Evolutionary conservation across 2,113 vertebrate species (phyloP), one percentile per base, ranked within the genome.

Genomic region (Mesoclemmys tuberculata): DNA sequence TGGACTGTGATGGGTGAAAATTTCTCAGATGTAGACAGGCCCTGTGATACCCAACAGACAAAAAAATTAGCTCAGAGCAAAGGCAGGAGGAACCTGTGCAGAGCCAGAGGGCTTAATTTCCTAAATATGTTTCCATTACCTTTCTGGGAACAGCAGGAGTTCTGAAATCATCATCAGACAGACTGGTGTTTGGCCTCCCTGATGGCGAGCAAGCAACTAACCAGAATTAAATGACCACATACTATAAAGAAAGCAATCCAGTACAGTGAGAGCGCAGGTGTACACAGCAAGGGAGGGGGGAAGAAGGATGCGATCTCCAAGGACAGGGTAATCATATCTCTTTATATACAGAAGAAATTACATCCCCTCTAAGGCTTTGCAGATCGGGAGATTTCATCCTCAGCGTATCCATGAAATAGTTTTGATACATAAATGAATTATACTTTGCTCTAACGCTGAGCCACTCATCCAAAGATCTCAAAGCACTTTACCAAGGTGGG

Each of bases 121-220:
- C 29, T 24, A 6, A 0, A 0, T 35, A 61, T 38, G 31, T 51
- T 64, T 56, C 55, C 64, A 71, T 54, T 38, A 77, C 2, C 64
- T 46, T 31, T 35, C 6, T 2, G 4, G 35, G 51, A 91, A 22
- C 56, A 87, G 38, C 46, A 74, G 75, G 31, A 5, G 4, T 64
- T 44, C 71, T 80, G 68, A 71, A 48, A 31, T 71, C 48, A 46
- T 11, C 64, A 31, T 27, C 74, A 75, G 46, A 13, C 74, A 77
- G 21, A 51, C 46, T 86, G 5, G 27, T 18, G 51, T 27, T 61
- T 75, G 14, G 24, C 5, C 44, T 89, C 83, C 0, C 0, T 56
- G 84, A 56, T 38, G 77, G 61, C 35, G 4, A 81, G 88, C 61
- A 71, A 44, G 26, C 61, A 84, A 55, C 6, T 54, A 29, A 12